Percentiles rank a stretch among this genome's conserved stretches.
phyloP scores from a whole-genome alignment of 2,797 vertebrate genomes.

The Tadarida brasiliensis region DNA sequence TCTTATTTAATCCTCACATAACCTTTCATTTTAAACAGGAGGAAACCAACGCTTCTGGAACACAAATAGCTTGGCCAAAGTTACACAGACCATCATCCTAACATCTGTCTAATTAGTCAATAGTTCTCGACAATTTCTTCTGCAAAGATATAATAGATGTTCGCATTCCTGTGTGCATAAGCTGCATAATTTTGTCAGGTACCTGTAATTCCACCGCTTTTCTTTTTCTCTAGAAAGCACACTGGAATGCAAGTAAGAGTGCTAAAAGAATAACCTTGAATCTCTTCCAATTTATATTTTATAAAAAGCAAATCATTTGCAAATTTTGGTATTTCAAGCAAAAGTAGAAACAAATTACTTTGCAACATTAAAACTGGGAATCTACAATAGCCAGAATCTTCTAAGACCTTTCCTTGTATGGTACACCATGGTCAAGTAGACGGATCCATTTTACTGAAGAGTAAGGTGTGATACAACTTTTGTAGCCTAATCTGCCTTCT shows the following conservation, averaged over 20 bases:
- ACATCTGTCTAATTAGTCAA: neutral
- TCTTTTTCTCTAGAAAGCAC: neutral
- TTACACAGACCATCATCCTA: neutral
- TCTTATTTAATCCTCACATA: slow-evolving; percentile 28
- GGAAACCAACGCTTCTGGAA: neutral
- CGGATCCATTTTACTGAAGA: neutral
- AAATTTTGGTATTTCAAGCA: slow-evolving; percentile 36
- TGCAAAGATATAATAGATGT: slow-evolving; percentile 22
- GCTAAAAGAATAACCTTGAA: neutral
- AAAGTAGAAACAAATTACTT: slow-evolving; percentile 39
- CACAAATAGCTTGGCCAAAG: slow-evolving; percentile 27
- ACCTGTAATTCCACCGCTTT: neutral
- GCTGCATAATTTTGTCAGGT: neutral
- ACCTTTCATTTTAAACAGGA: slow-evolving; percentile 34
- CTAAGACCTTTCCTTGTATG: neutral
- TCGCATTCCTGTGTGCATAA: neutral
- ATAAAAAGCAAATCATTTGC: slow-evolving; percentile 43
- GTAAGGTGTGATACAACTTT: neutral
- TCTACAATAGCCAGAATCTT: neutral
- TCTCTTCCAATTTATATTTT: slow-evolving; percentile 28
- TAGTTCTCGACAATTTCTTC: slow-evolving; percentile 27
- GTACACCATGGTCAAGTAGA: neutral
- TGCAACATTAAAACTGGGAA: slow-evolving; percentile 13
- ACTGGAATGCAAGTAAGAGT: slow-evolving; percentile 27
- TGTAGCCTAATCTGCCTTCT: neutral